Percentiles rank a stretch among this genome's conserved stretches.
Conservation (phyloP, 30 jellyfish, hydroid and myxozoan species). For the Catostylus mosaicus region DNA sequence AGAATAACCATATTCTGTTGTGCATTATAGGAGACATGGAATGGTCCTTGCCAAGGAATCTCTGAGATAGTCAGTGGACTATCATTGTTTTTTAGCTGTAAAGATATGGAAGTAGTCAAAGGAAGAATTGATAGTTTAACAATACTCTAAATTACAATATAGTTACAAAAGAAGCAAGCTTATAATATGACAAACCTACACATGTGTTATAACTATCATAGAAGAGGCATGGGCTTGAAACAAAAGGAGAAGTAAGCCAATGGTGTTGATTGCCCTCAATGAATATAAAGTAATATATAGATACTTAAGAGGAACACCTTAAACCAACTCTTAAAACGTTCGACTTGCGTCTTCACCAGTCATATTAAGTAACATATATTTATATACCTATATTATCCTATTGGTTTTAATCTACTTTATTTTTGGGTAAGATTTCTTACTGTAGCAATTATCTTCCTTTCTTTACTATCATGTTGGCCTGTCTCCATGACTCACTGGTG, state of each 20-base stretch:
- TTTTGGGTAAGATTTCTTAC: background rate
- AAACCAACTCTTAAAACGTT: too few species aligned
- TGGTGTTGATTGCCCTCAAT: too few species aligned
- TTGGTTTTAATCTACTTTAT: background rate
- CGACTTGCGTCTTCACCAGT: too few species aligned
- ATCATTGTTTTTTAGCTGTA: constrained; percentile 8
- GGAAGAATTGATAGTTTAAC: background rate
- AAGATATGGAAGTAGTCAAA: background rate
- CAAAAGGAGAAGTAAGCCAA: too few species aligned
- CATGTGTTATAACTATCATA: too few species aligned
- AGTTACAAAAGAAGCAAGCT: background rate
- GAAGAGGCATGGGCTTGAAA: too few species aligned
- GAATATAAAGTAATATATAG: too few species aligned
- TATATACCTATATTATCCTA: too few species aligned
- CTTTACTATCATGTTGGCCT: background rate
- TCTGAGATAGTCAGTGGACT: background rate
- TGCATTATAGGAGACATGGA: constrained; percentile 36
- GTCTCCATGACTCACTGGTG: background rate
- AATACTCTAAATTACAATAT: too few species aligned
- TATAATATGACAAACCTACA: background rate
- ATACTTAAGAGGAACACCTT: too few species aligned
- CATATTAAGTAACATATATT: too few species aligned
- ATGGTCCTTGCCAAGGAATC: constrained; percentile 33
- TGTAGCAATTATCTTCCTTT: background rate
- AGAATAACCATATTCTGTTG: constrained; percentile 14